phyloP scores from a whole-genome alignment of 1,140 invertebrate genomes.

The Eumeta japonica region DNA sequence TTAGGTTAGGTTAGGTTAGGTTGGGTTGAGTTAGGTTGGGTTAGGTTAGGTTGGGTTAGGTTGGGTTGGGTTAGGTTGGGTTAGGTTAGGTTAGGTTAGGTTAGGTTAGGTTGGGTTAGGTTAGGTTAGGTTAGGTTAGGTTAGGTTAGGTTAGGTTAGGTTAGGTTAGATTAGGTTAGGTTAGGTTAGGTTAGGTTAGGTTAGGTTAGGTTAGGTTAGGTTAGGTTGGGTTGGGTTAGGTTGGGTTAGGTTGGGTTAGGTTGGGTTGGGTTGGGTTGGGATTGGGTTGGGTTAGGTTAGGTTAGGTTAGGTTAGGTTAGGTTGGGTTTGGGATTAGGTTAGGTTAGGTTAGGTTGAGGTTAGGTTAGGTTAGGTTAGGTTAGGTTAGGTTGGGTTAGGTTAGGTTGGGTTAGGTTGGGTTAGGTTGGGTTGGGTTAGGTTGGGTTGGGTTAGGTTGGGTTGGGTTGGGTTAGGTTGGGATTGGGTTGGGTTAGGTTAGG shows the following conservation, averaged over 20 bases:
- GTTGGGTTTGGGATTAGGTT: slow-evolving; percentile 13
- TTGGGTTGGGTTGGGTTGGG: no score
- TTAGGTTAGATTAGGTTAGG: slow-evolving; percentile 14
- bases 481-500: no score
- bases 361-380: slow-evolving; percentile 9
- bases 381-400: background rate
- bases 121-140: slow-evolving; percentile 19
- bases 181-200: slow-evolving; percentile 16
- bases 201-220: slow-evolving; percentile 18
- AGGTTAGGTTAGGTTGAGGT: no score
- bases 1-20: slow-evolving; percentile 17
- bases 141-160: slow-evolving; percentile 17
- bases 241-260: slow-evolving; percentile 18
- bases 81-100: slow-evolving; percentile 22
- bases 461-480: no score
- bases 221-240: slow-evolving; percentile 12
- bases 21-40: slow-evolving; percentile 12
- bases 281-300: no score
- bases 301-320: no score
- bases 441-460: background rate
- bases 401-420: background rate
- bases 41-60: slow-evolving; percentile 18
- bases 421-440: background rate
- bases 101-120: slow-evolving; percentile 22
- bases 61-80: slow-evolving; percentile 22